Base-by-base conservation (phyloP, 2,888 invertebrate species). In the Hyalella azteca region DNA sequence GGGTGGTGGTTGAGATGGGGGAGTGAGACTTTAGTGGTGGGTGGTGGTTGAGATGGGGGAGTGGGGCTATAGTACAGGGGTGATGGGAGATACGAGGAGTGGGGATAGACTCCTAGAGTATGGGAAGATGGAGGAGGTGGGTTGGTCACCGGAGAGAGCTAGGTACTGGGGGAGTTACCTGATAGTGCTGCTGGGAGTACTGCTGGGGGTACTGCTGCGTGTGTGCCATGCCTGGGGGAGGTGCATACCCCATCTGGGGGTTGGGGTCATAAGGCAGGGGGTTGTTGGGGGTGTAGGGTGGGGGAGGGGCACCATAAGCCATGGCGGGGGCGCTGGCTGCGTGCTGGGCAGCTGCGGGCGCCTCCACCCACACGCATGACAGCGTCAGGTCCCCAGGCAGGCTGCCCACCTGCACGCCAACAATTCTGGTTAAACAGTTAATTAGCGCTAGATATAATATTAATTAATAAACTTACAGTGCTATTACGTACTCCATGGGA, bases 301-400 rank as follows among this genome's bases (percentile, higher is more conserved):
- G 75, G 32, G 75, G 75, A 7, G 75, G 75, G 4, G 75, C 45
- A 11, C 75, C 75, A 22, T 75, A 75, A 11, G 75, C 40, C 75
- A 75, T 45, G 26, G 7, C 9, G 40, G 40, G 11, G 41, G 45
- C 75, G 36, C n/a, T 40, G 36, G 75, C 75, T 7, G 45, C 3
- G 9, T 41, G 45, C 19, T 76, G 40, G 2, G 78, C n/a, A n/a
- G 66, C 66, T n/a, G 78, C 15, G 4, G 78, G 54, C 48, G 81
- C 79, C 39, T 83, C 83, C 22, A 83, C 49, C 83, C 83, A 83
- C 7, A 83, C 66, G 60, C 83, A 83, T 9, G 80, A 78, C 32
- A 83, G 48, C 40, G 77, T 81, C 41, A 75, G 45, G 45, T 75
- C 75, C n/a, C 75, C 75, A 3, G 75, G 75, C 41, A 75, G 29